Evolutionary conservation across 2,113 vertebrate species (phyloP), one percentile per base, ranked within the genome.

Genomic region (Melanocharis versteri): DNA sequence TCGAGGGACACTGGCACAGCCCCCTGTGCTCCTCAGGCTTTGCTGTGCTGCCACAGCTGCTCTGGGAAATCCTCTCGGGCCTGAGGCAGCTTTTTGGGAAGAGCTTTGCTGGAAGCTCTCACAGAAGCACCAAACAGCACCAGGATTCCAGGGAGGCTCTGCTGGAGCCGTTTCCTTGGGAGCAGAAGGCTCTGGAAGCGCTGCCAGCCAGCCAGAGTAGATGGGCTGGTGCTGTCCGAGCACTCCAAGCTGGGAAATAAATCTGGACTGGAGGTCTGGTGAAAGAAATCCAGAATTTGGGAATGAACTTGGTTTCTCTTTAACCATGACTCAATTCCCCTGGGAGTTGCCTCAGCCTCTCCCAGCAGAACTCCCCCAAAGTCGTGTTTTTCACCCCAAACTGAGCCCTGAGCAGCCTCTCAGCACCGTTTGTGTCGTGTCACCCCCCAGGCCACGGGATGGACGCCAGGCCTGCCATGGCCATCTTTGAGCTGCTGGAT

Each of bases 401-500:
- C 5, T 33, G 62, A 44, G 76, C 24, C 51, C 56, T 18, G 8
- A n/a, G 39, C n/a, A 24, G 53, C 33, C 39, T 56, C 84, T 97
- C 60, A 97, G 56, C 61, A 0, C 39, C 15, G 2, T 35, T 77
- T 81, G 54, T 94, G 45, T 95, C 42, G 2, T 79, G 54, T 83
- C 76, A 8, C 53, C 84, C 56, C 31, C 8, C 96, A 99, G 99
- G 99, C 87, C 99, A 99, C 8, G 99, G 98, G 82, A 97, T 99
- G 97, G 99, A 99, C 97, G 98, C 98, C 87, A 97, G 99, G 93
- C 99, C 99, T 4, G 99, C 99, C 16, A 99, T 99, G 99, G 99
- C 99, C 86, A 99, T 99, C 97, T 99, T 99, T 56, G 99, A 99
- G 66, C 98, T 99, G 95, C 98, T 99, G 98, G 99, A 99, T 98